phyloP scores from a whole-genome alignment of 2,113 vertebrate genomes.

The Hucho hucho region DNA sequence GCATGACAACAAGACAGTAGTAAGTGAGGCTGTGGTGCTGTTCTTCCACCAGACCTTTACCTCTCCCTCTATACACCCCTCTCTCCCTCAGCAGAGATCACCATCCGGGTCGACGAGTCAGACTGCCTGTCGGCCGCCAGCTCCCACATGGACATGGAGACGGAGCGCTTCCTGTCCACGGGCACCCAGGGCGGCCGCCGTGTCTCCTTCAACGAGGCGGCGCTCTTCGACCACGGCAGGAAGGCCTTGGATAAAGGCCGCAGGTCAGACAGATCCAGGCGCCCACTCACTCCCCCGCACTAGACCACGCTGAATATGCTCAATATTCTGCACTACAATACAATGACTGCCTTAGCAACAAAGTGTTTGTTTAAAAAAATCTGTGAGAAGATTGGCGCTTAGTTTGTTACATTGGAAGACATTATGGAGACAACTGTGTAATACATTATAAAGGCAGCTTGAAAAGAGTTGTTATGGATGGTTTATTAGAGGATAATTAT shows the following conservation, averaged over 20 bases:
- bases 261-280: slow-evolving; percentile 73
- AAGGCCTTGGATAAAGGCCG: slow-evolving; percentile 93
- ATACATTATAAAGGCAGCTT: neutral
- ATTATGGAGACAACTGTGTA: no score
- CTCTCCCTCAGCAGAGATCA: slow-evolving; percentile 78
- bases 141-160: slow-evolving; percentile 81
- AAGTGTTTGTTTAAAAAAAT: no score
- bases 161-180: slow-evolving; percentile 89
- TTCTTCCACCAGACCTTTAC: neutral
- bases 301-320: neutral
- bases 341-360: no score
- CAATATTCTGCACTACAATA: no score
- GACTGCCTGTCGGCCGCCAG: slow-evolving; percentile 84
- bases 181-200: slow-evolving; percentile 85
- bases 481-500: no score
- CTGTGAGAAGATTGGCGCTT: no score
- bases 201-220: slow-evolving; percentile 96
- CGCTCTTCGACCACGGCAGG: slow-evolving; percentile 90
- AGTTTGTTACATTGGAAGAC: no score
- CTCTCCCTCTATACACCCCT: no score
- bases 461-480: neutral
- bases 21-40: no score
- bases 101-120: slow-evolving; percentile 85
- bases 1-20: no score
- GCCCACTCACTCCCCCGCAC: slow-evolving; percentile 6